phyloP scores from a whole-genome alignment of 1,140 invertebrate species.

The Drosophila sulfurigaster region DNA sequence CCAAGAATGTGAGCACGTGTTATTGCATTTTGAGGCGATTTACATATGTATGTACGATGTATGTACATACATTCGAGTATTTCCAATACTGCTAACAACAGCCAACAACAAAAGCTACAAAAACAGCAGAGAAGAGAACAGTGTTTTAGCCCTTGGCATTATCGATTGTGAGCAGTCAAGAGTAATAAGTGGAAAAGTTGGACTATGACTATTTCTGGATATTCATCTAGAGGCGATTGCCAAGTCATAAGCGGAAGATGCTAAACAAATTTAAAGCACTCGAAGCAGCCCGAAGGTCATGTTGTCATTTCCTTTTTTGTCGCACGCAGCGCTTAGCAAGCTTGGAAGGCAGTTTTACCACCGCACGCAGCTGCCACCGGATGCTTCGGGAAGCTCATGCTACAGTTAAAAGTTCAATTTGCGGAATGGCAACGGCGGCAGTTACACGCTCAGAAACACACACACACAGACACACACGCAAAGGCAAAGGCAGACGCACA shows the following conservation, averaged over 20 bases:
- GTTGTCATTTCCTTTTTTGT: constrained; percentile 66
- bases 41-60: constrained; percentile 26
- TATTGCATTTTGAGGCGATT: constrained; percentile 65
- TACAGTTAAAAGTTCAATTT: constrained; percentile 83
- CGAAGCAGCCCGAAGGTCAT: constrained; percentile 71
- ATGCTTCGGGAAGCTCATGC: constrained; percentile 76
- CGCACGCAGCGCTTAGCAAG: background rate
- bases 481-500: background rate
- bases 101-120: background rate
- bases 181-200: constrained; percentile 63
- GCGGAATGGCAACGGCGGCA: constrained; percentile 69
- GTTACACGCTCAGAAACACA: constrained; percentile 57
- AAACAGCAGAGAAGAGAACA: background rate
- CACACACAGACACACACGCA: constrained; percentile 26
- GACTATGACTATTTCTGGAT: constrained; percentile 52
- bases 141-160: constrained; percentile 28
- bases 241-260: constrained; percentile 77
- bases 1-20: constrained; percentile 45
- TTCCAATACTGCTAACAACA: constrained; percentile 11
- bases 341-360: constrained; percentile 46
- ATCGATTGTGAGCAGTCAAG: constrained; percentile 50
- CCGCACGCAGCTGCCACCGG: constrained; percentile 73
- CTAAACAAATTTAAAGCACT: constrained; percentile 75
- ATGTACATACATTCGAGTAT: background rate
- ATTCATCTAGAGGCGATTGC: constrained; percentile 63